A percentile compares a stretch with the other conserved stretches of the same genome.
phyloP scores from a whole-genome alignment of 2,113 vertebrate species.

The Baryphthengus martii region DNA sequence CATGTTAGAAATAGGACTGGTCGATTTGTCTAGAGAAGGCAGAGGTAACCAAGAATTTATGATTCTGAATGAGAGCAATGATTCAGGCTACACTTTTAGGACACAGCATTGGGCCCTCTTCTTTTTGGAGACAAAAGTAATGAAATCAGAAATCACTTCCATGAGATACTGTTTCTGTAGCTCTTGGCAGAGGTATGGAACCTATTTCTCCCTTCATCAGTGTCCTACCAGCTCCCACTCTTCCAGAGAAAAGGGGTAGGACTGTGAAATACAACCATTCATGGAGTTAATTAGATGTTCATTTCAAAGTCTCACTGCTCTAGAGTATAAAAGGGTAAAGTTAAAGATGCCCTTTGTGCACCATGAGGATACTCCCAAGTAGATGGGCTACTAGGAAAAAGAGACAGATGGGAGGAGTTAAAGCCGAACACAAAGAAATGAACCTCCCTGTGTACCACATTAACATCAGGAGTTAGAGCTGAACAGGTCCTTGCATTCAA shows the following conservation, averaged over 20 bases:
- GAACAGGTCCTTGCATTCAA: neutral
- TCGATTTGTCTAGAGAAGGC: neutral
- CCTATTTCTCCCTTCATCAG: neutral
- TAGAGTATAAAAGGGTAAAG: neutral
- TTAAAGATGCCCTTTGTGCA: neutral
- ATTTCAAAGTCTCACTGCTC: neutral
- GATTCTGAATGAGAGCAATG: neutral
- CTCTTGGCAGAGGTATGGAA: neutral
- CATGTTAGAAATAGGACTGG: neutral
- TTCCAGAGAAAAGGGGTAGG: neutral
- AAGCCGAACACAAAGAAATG: neutral
- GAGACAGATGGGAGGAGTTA: neutral
- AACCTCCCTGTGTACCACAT: neutral
- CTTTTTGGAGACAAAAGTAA: neutral
- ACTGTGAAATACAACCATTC: neutral
- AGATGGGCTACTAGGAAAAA: neutral
- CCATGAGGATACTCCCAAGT: neutral
- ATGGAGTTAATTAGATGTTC: neutral
- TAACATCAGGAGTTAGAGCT: neutral
- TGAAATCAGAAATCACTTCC: neutral
- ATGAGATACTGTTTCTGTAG: neutral
- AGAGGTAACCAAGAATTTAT: neutral
- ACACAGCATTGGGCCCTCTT: neutral
- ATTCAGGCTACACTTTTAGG: neutral
- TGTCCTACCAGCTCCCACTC: neutral